Conservation (phyloP, 2,797 vertebrate genomes). For the Rhinoraja longicauda region DNA sequence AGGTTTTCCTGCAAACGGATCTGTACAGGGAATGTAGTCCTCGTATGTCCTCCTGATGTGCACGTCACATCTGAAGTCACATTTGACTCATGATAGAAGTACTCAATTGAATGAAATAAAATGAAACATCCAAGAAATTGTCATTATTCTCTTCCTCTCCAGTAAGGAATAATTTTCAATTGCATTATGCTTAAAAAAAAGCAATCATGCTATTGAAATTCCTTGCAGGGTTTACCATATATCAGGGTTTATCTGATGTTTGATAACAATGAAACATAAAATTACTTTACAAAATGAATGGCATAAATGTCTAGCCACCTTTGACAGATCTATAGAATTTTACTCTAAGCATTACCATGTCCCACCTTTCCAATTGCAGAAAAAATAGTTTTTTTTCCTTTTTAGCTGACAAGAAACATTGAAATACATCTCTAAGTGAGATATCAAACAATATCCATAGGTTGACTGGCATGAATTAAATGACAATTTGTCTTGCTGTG, state of each 20-base stretch:
- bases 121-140: too few species aligned
- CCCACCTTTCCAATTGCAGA: background rate
- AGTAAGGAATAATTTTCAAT: too few species aligned
- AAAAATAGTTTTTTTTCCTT: background rate
- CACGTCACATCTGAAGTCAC: too few species aligned
- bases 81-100: too few species aligned
- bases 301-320: background rate
- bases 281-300: constrained; percentile 14
- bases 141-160: too few species aligned
- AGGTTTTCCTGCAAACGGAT: too few species aligned
- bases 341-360: background rate
- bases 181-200: too few species aligned
- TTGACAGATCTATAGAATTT: background rate
- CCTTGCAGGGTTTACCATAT: background rate
- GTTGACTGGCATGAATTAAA: constrained; percentile 20
- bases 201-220: too few species aligned
- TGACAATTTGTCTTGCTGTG: background rate
- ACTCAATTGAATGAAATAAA: too few species aligned
- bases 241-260: background rate
- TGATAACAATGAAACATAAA: background rate
- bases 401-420: background rate
- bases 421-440: background rate
- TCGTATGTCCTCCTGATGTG: too few species aligned
- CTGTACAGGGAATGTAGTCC: too few species aligned
- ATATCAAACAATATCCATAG: constrained; percentile 14